Evolutionary conservation across 2,888 invertebrate species (phyloP), one percentile per base, ranked within the genome.

Genomic region (Lordiphosa andalusiaca): DNA sequence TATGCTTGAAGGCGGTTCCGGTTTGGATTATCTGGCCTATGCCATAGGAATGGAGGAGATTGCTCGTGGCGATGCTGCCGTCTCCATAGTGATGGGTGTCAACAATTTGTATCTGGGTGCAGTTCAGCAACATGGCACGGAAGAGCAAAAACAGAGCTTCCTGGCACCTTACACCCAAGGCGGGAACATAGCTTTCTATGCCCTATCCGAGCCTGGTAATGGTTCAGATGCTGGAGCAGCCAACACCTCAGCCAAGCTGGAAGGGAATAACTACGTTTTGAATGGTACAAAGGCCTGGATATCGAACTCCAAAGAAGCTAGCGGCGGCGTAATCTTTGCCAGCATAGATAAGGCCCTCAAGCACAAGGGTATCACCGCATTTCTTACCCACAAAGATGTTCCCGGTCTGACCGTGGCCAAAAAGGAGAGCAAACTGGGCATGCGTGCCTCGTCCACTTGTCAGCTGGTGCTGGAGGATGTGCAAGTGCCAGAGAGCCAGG

Each of bases 171-270:
- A 94, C 84, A 92, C 93, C 42, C 91, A 88, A 87, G 97, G 92
- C 40, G 89, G 91, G 6, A 90, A 91, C 85, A 91, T 98, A 53
- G 98, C 97, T 2, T 97, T 97, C 87, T 98, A 98, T 91, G 97
- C 96, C n/a, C 91, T 98, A 0, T 97, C 97, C 61, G 98, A 98
- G 89, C 97, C 97, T 25, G 94, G 94, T 0, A 97, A 97, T 89
- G 98, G 97, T 0, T 96, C 96, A 54, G 98, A 98, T 91, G 98
- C 98, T 5, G 96, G 97, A 4, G 98, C 98, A 7, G 97, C 97
- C 2, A 94, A 95, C 0, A 98, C 98, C 0, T 93, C 92, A 6
- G 98, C 98, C 0, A 93, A 91, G 85, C 83, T 90, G 4, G 89
- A 90, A 84, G 94, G 93, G 1, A 91, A 92, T 67, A 90, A 91